These are phyloP conservation scores for Oreotrochilus melanogaster DNA, from an alignment of 2,113 vertebrate species.

Conservation along the genomic window DNA sequence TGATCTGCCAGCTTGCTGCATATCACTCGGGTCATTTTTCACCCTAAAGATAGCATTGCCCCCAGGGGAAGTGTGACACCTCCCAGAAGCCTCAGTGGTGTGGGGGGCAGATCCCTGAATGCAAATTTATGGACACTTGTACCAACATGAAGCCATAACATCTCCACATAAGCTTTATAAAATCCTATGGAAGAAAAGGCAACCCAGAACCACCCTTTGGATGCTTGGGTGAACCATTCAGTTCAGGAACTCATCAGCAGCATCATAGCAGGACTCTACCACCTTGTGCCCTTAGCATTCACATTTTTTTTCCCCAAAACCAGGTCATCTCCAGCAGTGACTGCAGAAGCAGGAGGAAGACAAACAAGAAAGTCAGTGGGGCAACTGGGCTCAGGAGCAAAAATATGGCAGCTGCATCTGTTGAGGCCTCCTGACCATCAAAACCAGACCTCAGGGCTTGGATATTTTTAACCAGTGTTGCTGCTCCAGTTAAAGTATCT, in stretches of 20 bases:
- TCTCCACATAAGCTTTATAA: neutral
- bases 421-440: too few species aligned
- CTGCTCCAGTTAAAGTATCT: neutral
- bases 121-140: neutral
- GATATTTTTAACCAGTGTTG: neutral
- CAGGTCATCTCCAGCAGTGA: neutral
- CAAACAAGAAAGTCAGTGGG: neutral
- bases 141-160: neutral
- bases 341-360: neutral
- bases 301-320: neutral
- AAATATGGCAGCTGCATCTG: neutral
- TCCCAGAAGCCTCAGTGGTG: neutral
- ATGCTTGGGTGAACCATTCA: neutral
- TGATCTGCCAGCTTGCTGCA: neutral
- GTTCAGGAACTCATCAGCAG: neutral
- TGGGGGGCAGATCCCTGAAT: neutral
- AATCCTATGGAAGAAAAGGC: neutral
- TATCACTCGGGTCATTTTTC: neutral
- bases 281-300: neutral
- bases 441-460: neutral
- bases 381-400: rapidly evolving
- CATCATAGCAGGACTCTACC: neutral
- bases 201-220: neutral
- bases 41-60: neutral
- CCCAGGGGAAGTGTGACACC: neutral